phyloP scores from a whole-genome alignment of 2,888 invertebrate species.

The Sacculina carcini region DNA sequence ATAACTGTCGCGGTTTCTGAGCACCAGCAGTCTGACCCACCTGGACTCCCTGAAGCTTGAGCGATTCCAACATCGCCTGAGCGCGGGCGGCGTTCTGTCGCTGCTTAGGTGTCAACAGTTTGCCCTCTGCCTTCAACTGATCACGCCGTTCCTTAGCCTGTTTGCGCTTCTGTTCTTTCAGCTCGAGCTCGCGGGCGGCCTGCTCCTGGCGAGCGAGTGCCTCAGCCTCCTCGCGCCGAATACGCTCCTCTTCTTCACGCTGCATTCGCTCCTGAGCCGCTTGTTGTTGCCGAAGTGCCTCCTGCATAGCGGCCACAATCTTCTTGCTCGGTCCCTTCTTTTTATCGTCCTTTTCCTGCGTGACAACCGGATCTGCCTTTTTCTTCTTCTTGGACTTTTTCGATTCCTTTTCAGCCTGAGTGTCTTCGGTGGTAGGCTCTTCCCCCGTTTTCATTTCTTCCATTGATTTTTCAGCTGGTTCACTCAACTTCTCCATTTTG shows the following conservation, averaged over 20 bases:
- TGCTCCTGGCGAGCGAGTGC: constrained; percentile 17
- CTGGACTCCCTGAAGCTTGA: constrained; percentile 26
- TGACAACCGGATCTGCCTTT: constrained; percentile 17
- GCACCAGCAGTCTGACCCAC: background rate
- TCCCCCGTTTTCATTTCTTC: constrained; percentile 9
- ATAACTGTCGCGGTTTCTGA: background rate
- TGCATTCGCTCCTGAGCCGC: constrained; percentile 58
- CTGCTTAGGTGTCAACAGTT: constrained; percentile 72
- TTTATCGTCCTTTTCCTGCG: constrained; percentile 18
- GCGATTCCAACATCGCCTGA: constrained; percentile 58
- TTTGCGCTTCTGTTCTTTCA: constrained; percentile 61
- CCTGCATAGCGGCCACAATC: constrained; percentile 71
- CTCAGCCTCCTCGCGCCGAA: constrained; percentile 38
- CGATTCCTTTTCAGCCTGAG: constrained; percentile 23
- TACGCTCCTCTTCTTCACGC: constrained; percentile 52
- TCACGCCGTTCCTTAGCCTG: constrained; percentile 81
- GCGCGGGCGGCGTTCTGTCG: constrained; percentile 69
- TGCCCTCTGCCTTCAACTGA: constrained; percentile 83
- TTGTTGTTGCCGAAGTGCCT: constrained; percentile 56
- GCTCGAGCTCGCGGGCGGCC: constrained; percentile 52
- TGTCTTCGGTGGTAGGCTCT: constrained; percentile 17
- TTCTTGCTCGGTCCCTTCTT: constrained; percentile 49
- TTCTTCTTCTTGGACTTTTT: constrained; percentile 16
- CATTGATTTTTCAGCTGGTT: constrained; percentile 14
- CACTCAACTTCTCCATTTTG: constrained; percentile 44